phyloP scores from a whole-genome alignment of 2,797 vertebrate species.

The Sebastiscus tertius region DNA sequence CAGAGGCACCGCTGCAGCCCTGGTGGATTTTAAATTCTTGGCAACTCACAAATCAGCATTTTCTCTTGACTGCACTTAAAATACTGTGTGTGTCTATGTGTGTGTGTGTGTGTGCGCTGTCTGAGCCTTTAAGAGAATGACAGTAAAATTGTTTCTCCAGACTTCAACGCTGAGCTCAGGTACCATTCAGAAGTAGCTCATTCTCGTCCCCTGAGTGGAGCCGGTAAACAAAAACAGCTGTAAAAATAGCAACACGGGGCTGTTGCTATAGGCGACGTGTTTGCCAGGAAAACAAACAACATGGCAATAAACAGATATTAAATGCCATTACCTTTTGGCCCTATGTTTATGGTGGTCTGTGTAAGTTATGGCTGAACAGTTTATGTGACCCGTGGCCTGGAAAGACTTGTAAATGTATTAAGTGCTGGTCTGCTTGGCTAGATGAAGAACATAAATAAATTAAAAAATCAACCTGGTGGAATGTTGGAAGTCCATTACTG shows the following conservation, averaged over 20 bases:
- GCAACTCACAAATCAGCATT: slow-evolving; percentile 61
- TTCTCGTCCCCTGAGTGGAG: slow-evolving; percentile 5
- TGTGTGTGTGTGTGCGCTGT: neutral
- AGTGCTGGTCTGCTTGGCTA: neutral
- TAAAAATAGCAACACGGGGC: slow-evolving; percentile 38
- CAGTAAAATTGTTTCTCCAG: slow-evolving; percentile 49
- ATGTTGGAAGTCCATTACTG: slow-evolving; percentile 6
- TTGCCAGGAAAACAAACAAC: slow-evolving; percentile 53
- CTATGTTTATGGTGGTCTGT: slow-evolving; percentile 11
- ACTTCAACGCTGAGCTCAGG: slow-evolving; percentile 42
- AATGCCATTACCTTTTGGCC: slow-evolving; percentile 36
- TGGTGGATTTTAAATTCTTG: slow-evolving; percentile 44
- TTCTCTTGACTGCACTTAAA: slow-evolving; percentile 35
- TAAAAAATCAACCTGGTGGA: neutral
- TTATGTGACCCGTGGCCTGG: slow-evolving; percentile 32
- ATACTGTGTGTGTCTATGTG: slow-evolving; percentile 1
- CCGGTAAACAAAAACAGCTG: slow-evolving; percentile 70
- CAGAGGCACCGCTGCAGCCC: slow-evolving; percentile 33
- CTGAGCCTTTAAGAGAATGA: slow-evolving; percentile 5
- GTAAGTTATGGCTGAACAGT: slow-evolving; percentile 29
- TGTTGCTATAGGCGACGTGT: slow-evolving; percentile 31
- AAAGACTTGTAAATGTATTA: slow-evolving; percentile 35
- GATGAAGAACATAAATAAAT: neutral
- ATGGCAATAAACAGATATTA: slow-evolving; percentile 57
- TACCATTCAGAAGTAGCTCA: slow-evolving; percentile 34